Base-by-base conservation (phyloP, 2,888 invertebrate species). In the Chouioia cunea region DNA sequence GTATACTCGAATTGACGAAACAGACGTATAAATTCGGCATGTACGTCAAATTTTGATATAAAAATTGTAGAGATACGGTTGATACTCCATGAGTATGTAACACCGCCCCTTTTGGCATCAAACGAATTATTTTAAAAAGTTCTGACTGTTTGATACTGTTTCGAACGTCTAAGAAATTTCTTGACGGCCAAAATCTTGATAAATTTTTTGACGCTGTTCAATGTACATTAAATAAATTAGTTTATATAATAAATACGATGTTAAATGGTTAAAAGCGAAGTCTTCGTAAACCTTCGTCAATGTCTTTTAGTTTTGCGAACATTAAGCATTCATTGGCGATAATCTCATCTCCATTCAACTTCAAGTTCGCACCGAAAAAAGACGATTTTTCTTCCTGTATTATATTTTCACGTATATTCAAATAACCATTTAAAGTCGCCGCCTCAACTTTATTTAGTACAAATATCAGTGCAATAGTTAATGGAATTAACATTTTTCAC, bases 91-190 rank as follows among this genome's bases (percentile, higher is more conserved):
- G 93, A 0, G 90, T 87, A 80, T 93, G 93, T 15, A 93, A 10
- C 0, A 90, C 89, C 0, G 89, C 91, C 4, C 93, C 94, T 79
- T 95, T 94, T 0, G 94, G 94, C 88, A 94, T 88, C 47, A 85
- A 85, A 73, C 88, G 86, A 14, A 94, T 89, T 14, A 93, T 87
- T 75, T 89, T 83, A 78, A 91, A 93, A 0, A 94, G 89, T 72
- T 89, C 87, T 0, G 93, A 92, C 0, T 86, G 76, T 12, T 88
- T 86, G 56, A 94, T 91, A n/a, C 86, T 81, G 1, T 88, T 79
- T 77, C 89, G 89, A 4, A 90, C 89, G 1, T 86, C 81, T 79
- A 93, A 90, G 77, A 92, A 91, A 80, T 93, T 92, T 23, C 87
- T 87, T 0, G 91, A 89, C 1, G 93, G 90, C 50, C 90, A 88